Base-by-base conservation (phyloP, 2,888 invertebrate species). In the Strigamia maritima region DNA sequence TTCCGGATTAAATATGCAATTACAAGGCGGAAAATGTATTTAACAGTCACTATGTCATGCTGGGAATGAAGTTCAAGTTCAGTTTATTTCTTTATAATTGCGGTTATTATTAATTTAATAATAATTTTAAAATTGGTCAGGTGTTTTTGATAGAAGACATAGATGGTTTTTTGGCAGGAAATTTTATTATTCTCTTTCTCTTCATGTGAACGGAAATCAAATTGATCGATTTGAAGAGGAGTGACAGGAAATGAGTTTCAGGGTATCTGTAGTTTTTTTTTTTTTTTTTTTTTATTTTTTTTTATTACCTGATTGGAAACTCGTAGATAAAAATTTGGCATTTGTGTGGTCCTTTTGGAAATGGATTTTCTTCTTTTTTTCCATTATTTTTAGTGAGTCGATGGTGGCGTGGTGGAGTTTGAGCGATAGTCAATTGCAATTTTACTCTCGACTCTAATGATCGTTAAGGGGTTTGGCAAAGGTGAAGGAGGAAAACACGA, bases 181-280 rank as follows among this genome's bases (percentile, higher is more conserved):
- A 70, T 70, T 70, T 70, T 70, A 70, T 70, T 70, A 54, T 70
- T 70, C 28, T 70, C 70, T 26, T 26, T 70, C 28, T 16, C 70
- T 70, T 70, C 28, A 70, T 70, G 26, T 70, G 70, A 70, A 70
- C 70, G 70, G 70, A 70, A 70, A 70, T 70, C 70, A 70, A 70
- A 70, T 70, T 70, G 70, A 70, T 70, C 70, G 70, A 70, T 70
- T 70, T 70, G 70, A 70, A 26, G n/a, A 28, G 70, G 16, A 28
- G 70, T 28, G 70, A 70, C 70, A 70, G 70, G 70, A 70, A 70
- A 70, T 70, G 70, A 70, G 70, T 70, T 70, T 70, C 70, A 26
- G 12, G 16, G 16, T 70, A 70, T 70, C 28, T 70, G 26, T 70
- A 70, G 16, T 12, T 70, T 70, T 70, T 70, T 70, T 70, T n/a